Percentiles rank a stretch among this genome's conserved stretches.
Conservation (phyloP, 2,797 vertebrate species). For the Acanthurus lineatus region DNA sequence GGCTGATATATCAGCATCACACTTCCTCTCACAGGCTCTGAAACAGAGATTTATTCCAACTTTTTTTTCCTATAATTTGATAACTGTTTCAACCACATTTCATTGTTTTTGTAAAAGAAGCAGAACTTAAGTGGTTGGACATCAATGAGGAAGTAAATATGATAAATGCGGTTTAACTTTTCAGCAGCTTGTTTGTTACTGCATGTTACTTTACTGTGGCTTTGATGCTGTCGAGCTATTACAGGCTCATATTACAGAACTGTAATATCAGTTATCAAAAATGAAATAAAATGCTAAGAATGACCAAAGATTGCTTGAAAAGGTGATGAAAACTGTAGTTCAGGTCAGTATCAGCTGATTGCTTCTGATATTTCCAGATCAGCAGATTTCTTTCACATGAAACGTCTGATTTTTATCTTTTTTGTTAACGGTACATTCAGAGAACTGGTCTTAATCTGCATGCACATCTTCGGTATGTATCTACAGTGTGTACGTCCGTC, state of each 20-base stretch:
- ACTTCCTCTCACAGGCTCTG: no score
- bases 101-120: neutral
- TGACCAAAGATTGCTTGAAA: neutral
- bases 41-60: no score
- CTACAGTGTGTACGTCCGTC: neutral
- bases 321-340: no score
- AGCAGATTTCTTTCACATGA: neutral
- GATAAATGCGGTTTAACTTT: neutral
- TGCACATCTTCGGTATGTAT: neutral
- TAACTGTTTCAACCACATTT: neutral
- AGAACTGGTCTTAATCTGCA: neutral
- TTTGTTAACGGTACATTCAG: neutral
- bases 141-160: slow-evolving; percentile 3
- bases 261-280: no score
- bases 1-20: no score
- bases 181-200: neutral
- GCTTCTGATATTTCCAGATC: neutral
- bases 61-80: neutral
- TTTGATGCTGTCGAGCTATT: no score
- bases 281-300: no score
- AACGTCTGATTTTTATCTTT: no score
- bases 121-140: neutral
- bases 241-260: no score
- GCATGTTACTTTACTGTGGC: neutral
- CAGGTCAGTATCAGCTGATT: neutral